Evolutionary conservation across 2,888 invertebrate species (phyloP).

Genomic region (Harpalus rufipes): DNA sequence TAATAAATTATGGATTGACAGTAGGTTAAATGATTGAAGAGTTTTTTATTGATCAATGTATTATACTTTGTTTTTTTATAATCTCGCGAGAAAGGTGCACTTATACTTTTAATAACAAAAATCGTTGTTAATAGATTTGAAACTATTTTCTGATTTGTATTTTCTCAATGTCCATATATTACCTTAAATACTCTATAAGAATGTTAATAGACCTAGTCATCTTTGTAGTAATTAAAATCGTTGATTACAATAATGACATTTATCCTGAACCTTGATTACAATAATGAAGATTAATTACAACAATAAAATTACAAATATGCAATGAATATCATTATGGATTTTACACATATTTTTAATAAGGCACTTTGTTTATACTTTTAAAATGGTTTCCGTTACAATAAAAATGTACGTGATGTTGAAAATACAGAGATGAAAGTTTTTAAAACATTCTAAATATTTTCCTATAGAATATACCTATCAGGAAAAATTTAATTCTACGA

Average conservation of each 20-base stretch:
- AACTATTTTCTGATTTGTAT: too few species aligned
- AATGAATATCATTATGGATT: background rate
- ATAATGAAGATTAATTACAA: constrained; percentile 3
- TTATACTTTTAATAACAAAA: too few species aligned
- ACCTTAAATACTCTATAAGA: background rate
- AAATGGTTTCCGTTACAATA: too few species aligned
- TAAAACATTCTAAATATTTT: background rate
- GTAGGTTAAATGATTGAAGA: too few species aligned
- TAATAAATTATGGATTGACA: too few species aligned
- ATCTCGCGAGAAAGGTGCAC: too few species aligned
- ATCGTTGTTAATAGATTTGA: too few species aligned
- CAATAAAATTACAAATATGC: background rate
- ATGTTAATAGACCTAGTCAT: background rate
- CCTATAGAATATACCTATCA: background rate
- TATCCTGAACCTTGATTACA: background rate
- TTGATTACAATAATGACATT: background rate
- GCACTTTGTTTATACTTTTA: too few species aligned
- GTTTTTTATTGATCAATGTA: too few species aligned
- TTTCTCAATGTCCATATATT: too few species aligned
- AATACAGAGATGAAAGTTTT: background rate
- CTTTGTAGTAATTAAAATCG: background rate
- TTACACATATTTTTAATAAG: background rate
- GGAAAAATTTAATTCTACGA: background rate
- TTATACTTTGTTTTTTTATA: too few species aligned
- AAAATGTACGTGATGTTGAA: too few species aligned